These are phyloP conservation scores for Sterna hirundo DNA, from an alignment of 2,113 vertebrate species.

Conservation along the genomic window DNA sequence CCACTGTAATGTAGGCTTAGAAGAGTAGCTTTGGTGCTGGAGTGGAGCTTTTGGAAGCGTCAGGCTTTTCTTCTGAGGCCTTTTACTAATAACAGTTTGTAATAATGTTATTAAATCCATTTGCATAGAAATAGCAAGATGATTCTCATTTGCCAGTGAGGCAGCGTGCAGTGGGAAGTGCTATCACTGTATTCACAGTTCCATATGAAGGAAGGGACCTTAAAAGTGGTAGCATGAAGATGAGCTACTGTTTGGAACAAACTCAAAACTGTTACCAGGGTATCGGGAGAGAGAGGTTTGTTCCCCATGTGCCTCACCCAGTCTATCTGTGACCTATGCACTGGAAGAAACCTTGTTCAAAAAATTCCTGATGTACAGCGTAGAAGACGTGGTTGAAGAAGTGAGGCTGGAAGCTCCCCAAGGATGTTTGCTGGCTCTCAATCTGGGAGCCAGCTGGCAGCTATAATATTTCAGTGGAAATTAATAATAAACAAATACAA, in stretches of 20 bases:
- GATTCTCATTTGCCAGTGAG: background rate
- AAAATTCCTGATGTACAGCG: background rate
- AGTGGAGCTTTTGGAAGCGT: background rate
- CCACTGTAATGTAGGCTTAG: background rate
- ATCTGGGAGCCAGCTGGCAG: background rate
- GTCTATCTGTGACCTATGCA: background rate
- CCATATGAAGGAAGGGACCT: background rate
- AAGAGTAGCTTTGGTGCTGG: background rate
- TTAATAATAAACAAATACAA: background rate
- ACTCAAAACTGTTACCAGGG: background rate
- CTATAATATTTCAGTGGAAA: background rate
- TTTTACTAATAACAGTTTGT: background rate
- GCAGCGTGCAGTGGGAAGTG: background rate
- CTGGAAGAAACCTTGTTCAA: background rate
- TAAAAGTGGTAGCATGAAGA: background rate
- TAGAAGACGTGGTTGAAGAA: accelerated
- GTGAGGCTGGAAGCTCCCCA: background rate
- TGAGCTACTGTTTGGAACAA: background rate
- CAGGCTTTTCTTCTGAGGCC: background rate
- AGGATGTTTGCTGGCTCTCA: background rate
- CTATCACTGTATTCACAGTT: background rate
- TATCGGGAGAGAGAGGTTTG: background rate
- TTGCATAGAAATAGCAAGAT: background rate
- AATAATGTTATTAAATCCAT: background rate
- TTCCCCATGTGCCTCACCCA: background rate